Evolutionary conservation across 1,140 invertebrate species (phyloP), one percentile per base, ranked within the genome.

Genomic region (Drosophila funebris): DNA sequence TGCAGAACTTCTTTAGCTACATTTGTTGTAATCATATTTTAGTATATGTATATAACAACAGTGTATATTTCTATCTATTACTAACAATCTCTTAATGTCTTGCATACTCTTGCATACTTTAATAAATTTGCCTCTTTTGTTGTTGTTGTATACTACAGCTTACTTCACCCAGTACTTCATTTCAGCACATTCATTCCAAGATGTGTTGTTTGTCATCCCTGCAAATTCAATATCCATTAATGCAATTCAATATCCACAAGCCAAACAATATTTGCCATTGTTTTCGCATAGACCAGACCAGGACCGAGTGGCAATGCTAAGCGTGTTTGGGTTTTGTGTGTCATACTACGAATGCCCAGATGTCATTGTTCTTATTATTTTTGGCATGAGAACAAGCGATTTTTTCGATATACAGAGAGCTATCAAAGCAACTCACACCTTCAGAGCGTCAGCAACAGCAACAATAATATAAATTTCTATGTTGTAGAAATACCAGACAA

Each of bases 401-500:
- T 67, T 67, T 20, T 61, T 31, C 16, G 62, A 44, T 54, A 61
- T 16, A n/a, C 44, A 29, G 29, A 48, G 33, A 13, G 33, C 33
- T 36, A 36, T 36, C 31, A 14, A 7, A 29, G 14, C 31, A 11
- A 22, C 18, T 54, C 67, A 54, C 48, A 36, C 58, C 29, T 11
- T 33, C 9, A 33, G 27, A 31, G n/a, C 11, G 48, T 33, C 52
- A 36, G 22, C 4, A 56, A 37, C 71, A 44, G 44, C 52, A 78
- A 78, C 13, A 36, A 46, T 18, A 48, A 36, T 44, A 62, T 36
- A 73, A 76, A 80, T 62, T 75, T 76, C 69, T 48, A 88, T 67
- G 77, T 71, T 75, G 69, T 72, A 66, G 62, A 68, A 76, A 88
- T 76, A 58, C 83, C 83, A 88, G 83, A 76, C 64, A 69, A 66